These are phyloP conservation scores for Arbacia lixula DNA, from an alignment of 53 echinoderm and acorn worm genomes.

Conservation along the genomic window DNA sequence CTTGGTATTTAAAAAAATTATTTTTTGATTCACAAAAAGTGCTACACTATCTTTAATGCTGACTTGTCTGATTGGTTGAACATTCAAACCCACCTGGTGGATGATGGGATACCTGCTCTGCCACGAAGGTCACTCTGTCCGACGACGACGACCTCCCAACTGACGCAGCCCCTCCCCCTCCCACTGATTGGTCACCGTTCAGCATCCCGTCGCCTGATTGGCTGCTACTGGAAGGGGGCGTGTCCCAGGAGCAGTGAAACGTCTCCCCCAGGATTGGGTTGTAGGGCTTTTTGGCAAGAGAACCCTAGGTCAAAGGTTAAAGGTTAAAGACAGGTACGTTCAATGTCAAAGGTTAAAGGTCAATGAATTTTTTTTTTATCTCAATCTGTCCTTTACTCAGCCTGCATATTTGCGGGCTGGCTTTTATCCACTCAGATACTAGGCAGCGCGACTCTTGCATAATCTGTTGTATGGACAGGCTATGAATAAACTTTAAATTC, in stretches of 20 bases:
- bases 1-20: too few species aligned
- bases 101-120: conserved; percentile 97
- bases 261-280: conserved; percentile 97
- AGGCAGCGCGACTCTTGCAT: too few species aligned
- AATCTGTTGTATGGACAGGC: too few species aligned
- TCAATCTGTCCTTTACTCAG: too few species aligned
- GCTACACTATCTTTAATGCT: too few species aligned
- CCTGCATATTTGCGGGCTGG: too few species aligned
- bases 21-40: too few species aligned
- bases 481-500: too few species aligned
- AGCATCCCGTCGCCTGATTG: conserved; percentile 48
- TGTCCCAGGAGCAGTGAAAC: conserved; percentile 89
- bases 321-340: neutral
- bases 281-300: conserved; percentile 96
- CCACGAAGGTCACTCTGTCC: conserved; percentile 79
- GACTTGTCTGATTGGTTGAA: too few species aligned
- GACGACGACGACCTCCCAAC: conserved; percentile 11
- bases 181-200: conserved; percentile 31
- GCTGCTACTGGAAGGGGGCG: conserved; percentile 39
- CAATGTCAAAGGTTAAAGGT: too few species aligned
- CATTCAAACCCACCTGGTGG: conserved; percentile 75
- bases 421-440: too few species aligned
- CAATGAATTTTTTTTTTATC: too few species aligned
- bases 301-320: conserved; percentile 65
- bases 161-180: conserved; percentile 17